These are phyloP conservation scores for Cossypha heuglini DNA, from an alignment of 2,797 vertebrate species.

Conservation along the genomic window DNA sequence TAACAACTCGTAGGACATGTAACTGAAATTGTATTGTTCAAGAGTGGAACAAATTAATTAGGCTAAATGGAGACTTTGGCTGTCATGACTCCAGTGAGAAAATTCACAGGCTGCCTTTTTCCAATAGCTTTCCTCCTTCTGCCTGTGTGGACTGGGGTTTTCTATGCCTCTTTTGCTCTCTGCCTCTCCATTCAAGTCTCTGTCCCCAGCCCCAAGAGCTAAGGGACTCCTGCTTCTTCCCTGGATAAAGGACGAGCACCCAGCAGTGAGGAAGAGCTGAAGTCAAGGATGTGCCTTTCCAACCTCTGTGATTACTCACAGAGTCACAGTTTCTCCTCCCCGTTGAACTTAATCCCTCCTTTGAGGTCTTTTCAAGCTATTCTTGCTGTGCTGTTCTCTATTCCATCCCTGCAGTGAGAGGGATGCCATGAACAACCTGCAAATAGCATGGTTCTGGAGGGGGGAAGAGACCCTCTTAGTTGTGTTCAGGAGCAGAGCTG, in stretches of 20 bases:
- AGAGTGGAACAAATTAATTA: conserved; percentile 52
- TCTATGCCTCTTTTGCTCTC: background rate
- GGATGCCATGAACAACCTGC: background rate
- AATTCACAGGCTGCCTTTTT: background rate
- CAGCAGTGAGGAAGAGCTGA: accelerated
- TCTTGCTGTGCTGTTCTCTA: background rate
- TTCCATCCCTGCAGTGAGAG: background rate
- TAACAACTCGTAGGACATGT: background rate
- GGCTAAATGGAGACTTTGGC: conserved; percentile 8
- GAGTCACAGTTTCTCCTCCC: background rate
- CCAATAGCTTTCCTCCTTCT: background rate
- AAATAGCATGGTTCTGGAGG: accelerated
- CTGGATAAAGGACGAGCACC: background rate
- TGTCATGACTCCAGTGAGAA: background rate
- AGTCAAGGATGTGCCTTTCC: background rate
- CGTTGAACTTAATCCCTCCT: background rate
- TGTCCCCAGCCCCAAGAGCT: background rate
- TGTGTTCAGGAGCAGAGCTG: background rate
- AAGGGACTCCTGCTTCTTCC: background rate
- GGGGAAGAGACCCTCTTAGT: background rate
- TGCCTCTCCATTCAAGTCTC: background rate
- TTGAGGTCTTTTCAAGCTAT: background rate
- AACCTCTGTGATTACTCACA: background rate
- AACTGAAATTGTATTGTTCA: background rate
- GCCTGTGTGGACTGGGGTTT: accelerated